Conservation (phyloP, 2,797 vertebrate species). For the Microctenopoma steveboyesi region DNA sequence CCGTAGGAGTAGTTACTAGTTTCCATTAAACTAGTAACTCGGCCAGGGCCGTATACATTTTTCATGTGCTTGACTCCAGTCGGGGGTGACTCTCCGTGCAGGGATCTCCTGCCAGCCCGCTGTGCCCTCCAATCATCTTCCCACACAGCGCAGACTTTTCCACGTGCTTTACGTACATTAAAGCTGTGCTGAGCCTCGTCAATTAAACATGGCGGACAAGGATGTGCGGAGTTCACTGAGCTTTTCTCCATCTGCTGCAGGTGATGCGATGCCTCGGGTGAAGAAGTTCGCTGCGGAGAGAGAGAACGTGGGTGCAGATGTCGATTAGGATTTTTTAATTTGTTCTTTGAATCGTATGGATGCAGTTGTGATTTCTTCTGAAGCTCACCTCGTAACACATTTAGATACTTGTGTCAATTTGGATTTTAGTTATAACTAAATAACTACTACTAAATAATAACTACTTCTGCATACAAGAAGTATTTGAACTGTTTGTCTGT, state of each 20-base stretch:
- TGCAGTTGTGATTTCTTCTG: neutral
- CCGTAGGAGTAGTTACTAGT: no score
- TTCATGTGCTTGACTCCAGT: conserved; percentile 66
- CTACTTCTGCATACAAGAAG: no score
- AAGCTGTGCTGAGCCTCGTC: conserved; percentile 61
- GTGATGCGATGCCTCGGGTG: conserved; percentile 23
- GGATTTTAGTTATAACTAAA: no score
- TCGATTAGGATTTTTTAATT: neutral
- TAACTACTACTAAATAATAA: no score
- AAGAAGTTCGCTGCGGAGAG: conserved; percentile 13
- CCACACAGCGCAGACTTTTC: conserved; percentile 23
- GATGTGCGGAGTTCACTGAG: conserved; percentile 73
- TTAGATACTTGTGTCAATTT: no score
- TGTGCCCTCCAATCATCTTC: conserved; percentile 48
- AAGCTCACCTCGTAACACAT: no score
- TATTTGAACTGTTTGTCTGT: no score
- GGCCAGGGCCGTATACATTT: conserved; percentile 61
- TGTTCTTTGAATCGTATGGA: neutral
- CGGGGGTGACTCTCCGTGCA: conserved; percentile 46
- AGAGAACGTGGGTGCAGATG: neutral
- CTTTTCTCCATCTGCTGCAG: conserved; percentile 35
- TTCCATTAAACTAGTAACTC: conserved; percentile 29
- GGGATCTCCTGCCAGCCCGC: conserved; percentile 49
- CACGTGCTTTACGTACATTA: conserved; percentile 65
- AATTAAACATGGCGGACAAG: conserved; percentile 75